Percentiles rank a stretch among this genome's conserved stretches.
These are phyloP conservation scores for Oxygymnocypris stewartii DNA, from an alignment of 2,113 vertebrate genomes.

Conservation along the genomic window DNA sequence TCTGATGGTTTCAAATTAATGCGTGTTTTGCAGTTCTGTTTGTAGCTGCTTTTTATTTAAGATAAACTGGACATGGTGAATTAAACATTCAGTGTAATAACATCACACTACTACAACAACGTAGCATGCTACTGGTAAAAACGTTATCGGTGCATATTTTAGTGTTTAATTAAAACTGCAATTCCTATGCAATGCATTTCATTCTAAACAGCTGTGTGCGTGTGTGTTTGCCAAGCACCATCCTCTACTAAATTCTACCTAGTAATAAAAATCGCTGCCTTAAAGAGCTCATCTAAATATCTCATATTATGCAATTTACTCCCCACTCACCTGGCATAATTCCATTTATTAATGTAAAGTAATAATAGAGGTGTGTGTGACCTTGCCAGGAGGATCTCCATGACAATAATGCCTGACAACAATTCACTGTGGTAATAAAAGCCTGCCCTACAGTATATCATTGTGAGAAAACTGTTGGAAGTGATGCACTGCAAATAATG, in stretches of 20 bases:
- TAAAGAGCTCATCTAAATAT: slow-evolving; percentile 7
- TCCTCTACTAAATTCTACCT: neutral
- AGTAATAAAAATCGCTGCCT: neutral
- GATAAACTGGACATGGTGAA: neutral
- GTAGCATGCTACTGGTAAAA: neutral
- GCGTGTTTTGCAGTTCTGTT: neutral
- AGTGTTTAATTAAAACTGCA: neutral
- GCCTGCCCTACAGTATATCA: neutral
- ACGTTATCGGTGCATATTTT: neutral
- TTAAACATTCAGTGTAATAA: neutral
- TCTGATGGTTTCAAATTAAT: neutral
- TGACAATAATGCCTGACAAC: slow-evolving; percentile 3
- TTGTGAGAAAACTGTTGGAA: neutral
- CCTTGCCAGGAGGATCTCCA: neutral
- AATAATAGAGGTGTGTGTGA: neutral
- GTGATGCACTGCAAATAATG: neutral
- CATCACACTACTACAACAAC: neutral
- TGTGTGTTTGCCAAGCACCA: neutral
- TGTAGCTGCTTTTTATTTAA: neutral
- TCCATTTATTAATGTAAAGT: slow-evolving; percentile 12
- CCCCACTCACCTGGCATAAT: neutral
- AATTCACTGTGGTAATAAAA: neutral
- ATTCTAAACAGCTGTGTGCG: neutral
- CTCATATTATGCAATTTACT: slow-evolving; percentile 4
- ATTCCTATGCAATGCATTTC: neutral